Base-by-base conservation (phyloP, 2,797 vertebrate species). In the Sebastes paucispinis region DNA sequence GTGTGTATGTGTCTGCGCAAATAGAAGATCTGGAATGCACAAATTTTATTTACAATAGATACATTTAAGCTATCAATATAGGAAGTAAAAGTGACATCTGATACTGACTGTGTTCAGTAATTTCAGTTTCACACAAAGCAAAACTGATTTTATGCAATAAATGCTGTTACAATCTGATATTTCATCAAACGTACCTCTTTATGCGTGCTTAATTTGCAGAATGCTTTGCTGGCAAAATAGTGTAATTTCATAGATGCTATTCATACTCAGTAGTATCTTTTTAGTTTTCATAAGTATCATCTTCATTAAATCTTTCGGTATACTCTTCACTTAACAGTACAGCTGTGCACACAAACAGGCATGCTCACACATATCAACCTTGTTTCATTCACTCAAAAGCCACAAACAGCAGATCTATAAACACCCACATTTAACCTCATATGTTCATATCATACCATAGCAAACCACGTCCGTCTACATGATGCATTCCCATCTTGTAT, bases 11-110 rank as follows among this genome's bases (percentile, higher is more conserved):
- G 20, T 60, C 57, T 65, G 69, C n/a, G 24, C 59, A 81, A 86
- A 89, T 59, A 84, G 59, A 85, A 69, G 18, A 84, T 85, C 81
- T 88, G 84, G 79, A 88, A 87, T 75, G 73, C 73, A 83, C 81
- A 75, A 25, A 67, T 55, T 70, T 36, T 81, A 85, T 88, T 55
- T 92, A 92, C 89, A 93, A 84, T 81, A 91, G 66, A 89, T 90
- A 91, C 54, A 85, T 80, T 84, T 78, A 89, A 82, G 83, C 84
- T 77, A 84, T 86, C 67, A 82, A 75, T 87, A 90, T 47, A 86
- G 85, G 79, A 87, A 80, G 78, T 83, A 90, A 88, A 89, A 88
- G 77, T 92, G 90, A 93, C 92, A 90, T 90, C 90, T 85, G 72
- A 82, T 87, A 85, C 63, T 62, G 81, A 77, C 78, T 64, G 80